Conservation (phyloP, 2,113 vertebrate species). For the Saimiri boliviensis region DNA sequence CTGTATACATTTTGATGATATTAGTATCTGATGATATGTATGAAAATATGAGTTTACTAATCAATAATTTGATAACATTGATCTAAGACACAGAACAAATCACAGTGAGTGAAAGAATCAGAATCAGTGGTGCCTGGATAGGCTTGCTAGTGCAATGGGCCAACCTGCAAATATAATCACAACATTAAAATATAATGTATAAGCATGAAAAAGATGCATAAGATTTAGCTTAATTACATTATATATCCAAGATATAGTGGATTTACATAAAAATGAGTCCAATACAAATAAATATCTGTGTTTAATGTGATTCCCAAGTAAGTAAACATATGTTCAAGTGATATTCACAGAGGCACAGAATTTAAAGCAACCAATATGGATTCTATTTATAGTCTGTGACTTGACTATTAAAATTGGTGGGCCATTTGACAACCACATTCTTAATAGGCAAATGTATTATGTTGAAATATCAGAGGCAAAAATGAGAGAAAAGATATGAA, state of each 20-base stretch:
- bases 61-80: not conserved
- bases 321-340: not conserved
- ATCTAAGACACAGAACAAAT: constrained; percentile 13
- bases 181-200: not conserved
- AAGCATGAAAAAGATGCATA: not conserved
- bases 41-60: constrained; percentile 5
- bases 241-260: not conserved
- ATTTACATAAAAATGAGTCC: not conserved
- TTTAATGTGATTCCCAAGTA: not conserved
- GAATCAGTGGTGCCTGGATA: not conserved
- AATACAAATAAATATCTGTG: not conserved
- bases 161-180: not conserved
- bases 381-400: not conserved
- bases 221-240: not conserved
- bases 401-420: not conserved
- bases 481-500: constrained; percentile 1
- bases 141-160: not conserved
- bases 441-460: not conserved
- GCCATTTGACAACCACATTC: not conserved
- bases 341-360: not conserved
- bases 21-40: not conserved
- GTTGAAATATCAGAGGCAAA: not conserved
- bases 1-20: not conserved
- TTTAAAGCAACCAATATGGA: not conserved
- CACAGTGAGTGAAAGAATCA: not conserved